Base-by-base conservation (phyloP, 2,888 invertebrate genomes). In the Lamproptera curius region DNA sequence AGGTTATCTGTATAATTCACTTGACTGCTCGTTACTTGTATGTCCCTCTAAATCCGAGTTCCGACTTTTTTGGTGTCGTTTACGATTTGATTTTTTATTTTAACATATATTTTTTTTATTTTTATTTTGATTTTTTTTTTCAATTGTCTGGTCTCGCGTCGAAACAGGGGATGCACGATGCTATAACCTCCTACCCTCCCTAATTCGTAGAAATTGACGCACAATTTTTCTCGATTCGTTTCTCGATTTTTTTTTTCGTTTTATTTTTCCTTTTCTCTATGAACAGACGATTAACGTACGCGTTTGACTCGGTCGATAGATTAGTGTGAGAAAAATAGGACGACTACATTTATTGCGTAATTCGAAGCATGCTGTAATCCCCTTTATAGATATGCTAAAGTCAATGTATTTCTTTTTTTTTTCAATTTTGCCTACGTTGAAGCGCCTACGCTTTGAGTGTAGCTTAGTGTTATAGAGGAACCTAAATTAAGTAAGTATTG, bases 121-220 rank as follows among this genome's bases (percentile, higher is more conserved):
- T 17, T 38, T 11, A n/a, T 67, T 70, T 67, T 67, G 61, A 31
- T 31, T 38, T 28, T 31, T 11, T 31, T 31, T 6, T 31, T 11
- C 6, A 11, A 31, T 31, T 31, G 13, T 31, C 69, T 66, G 57
- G 64, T 75, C 72, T 81, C 85, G 85, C 85, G 86, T 77, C 81
- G 73, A 77, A 73, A 75, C 81, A 80, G 87, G 87, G 87, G 87
- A 87, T 87, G 87, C 87, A 87, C 87, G 87, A 80, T 87, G 85
- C 87, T 86, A 77, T 67, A 71, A 73, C 69, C 77, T 76, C 77
- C 81, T 76, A 73, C 67, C n/a, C 78, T 81, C 80, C 79, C 76
- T 73, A 68, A 70, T 58, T 61, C 62, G 52, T 71, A 57, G 56
- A n/a, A 2, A 60, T 58, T 64, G 68, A 60, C 65, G 67, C 65